Percentiles rank a stretch among this genome's conserved stretches.
Conservation (phyloP, 2,797 vertebrate species). For the Pangasius krempfi region DNA sequence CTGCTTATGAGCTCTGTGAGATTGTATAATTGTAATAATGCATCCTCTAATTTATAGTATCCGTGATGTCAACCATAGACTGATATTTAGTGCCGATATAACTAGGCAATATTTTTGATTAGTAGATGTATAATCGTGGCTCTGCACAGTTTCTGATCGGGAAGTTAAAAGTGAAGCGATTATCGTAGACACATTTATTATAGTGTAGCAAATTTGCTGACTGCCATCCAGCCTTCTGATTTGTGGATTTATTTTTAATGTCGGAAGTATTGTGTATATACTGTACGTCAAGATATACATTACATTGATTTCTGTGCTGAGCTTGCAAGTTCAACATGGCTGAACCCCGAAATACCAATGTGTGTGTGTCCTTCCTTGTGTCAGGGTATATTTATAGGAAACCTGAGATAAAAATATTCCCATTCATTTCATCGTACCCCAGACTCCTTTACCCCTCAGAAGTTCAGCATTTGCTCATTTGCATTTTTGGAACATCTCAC, state of each 20-base stretch:
- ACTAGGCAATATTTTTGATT: background rate
- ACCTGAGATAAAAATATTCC: background rate
- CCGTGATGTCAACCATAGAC: background rate
- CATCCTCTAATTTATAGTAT: background rate
- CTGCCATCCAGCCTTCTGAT: background rate
- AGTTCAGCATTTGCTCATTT: background rate
- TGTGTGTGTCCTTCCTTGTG: background rate
- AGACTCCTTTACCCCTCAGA: background rate
- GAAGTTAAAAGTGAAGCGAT: background rate
- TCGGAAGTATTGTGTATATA: background rate
- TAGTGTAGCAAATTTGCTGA: background rate
- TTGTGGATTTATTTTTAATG: background rate
- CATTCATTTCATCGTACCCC: background rate
- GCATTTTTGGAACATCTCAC: background rate
- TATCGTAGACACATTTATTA: background rate
- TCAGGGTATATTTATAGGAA: background rate
- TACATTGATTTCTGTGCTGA: background rate
- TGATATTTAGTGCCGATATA: background rate
- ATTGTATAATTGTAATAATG: background rate
- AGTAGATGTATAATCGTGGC: background rate
- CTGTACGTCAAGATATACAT: background rate
- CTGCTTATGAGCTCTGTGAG: background rate
- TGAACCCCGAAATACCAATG: background rate
- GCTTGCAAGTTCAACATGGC: background rate
- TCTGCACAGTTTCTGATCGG: background rate